Base-by-base conservation (phyloP, 35 echinoderm and acorn worm species). In the Lytechinus pictus region DNA sequence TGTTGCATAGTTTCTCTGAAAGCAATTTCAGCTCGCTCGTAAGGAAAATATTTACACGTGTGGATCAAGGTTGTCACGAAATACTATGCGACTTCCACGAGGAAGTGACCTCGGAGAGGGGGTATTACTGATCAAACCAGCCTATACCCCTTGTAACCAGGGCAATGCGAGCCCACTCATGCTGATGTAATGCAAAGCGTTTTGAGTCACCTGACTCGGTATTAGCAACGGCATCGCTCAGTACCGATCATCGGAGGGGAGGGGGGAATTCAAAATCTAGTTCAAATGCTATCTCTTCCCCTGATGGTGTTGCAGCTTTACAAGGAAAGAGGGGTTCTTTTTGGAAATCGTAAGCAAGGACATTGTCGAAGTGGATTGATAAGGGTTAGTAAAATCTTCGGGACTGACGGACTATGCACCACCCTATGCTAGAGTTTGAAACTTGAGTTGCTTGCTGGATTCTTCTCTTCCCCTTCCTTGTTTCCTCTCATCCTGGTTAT, bases 221-320 rank as follows among this genome's bases (percentile, higher is more conserved):
- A 79, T 79, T 79, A 79, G 14, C 21, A 79, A 79, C 66, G 4
- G 2, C 66, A 16, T 79, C 19, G 19, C n/a, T 24, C 19, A 79
- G 66, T 24, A 79, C 4, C 66, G 13, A n/a, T 14, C 66, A 27
- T 19, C 14, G 21, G 66, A 79, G 66, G 66, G 66, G 66, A 24
- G 66, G 66, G 16, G 60, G 66, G 66, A 79, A 79, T 79, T 79
- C 66, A 79, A n/a, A 44, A 79, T 79, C 66, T 79, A 79, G 66
- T 79, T 79, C 66, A 79, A 79, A n/a, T 24, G 1, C 19, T 79
- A 79, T n/a, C 66, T 24, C 66, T 79, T 79, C 66, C 33, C 33
- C 33, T 44, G 4, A 79, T 24, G 66, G 66, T 79, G 19, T 79
- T 16, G 1, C 56, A 58, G 56, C 56, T 79, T 79, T 16, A 24